Base-by-base conservation (phyloP, 2,113 vertebrate species). In the Lichenostomus cassidix region DNA sequence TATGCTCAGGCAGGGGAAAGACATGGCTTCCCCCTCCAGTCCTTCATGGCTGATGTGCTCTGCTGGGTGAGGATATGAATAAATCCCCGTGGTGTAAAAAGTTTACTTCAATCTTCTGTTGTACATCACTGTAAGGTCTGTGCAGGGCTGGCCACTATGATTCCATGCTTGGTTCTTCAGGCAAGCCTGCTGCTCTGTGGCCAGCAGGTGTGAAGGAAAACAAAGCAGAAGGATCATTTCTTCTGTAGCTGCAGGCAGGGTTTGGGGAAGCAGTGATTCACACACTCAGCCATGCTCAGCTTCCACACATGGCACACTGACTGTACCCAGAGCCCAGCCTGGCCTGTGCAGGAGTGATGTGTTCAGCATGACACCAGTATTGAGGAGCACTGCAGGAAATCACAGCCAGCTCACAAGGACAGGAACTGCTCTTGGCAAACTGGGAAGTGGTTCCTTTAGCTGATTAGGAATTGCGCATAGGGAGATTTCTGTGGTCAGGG, bases 11-110 rank as follows among this genome's bases (percentile, higher is more conserved):
- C 16, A 44, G 56, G 35, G 49, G 31, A 67, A 55, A n/a, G 62
- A 35, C 46, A 56, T 0, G 0, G 49, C n/a, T 64, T 18, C 7
- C 27, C 4, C 0, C 19, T 56, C 35, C 6, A 1, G 31, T 53
- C 31, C 59, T 42, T 19, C 22, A 37, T 14, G 16, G 55, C 29
- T 63, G 52, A 58, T 9, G n/a, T n/a, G 42, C 42, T 76, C 68
- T 73, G 44, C 64, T 83, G 39, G 23, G 29, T 1, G 1, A 58
- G 12, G 17, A 59, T 16, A 33, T 17, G 6, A 42, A 39, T 50
- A 49, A 49, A 55, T 18, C 22, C 39, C 28, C 42, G 20, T 13
- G 14, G 56, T 17, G 15, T 22, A 15, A 3, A 44, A 23, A 7
- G 9, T 33, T 92, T 63, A 42, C 17, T 70, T 42, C 33, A 3